A percentile compares a stretch with the other conserved stretches of the same genome.
These are phyloP conservation scores for Sinopyrophorus schimmeli DNA, from an alignment of 2,888 invertebrate genomes.

Conservation along the genomic window DNA sequence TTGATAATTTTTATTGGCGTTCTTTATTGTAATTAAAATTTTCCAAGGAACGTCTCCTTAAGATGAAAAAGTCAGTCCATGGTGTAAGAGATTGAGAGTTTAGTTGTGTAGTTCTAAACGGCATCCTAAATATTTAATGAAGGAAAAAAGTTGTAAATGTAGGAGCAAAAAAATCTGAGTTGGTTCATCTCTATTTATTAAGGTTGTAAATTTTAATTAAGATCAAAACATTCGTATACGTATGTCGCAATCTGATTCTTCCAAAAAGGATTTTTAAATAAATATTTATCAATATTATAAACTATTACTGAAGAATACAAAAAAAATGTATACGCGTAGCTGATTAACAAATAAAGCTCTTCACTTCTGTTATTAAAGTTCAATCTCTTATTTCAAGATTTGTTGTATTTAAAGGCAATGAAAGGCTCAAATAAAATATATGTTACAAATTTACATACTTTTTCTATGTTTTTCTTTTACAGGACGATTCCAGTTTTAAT, in stretches of 20 bases:
- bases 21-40: constrained; percentile 26
- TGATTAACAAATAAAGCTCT: constrained; percentile 65
- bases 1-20: constrained; percentile 37
- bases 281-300: constrained; percentile 59
- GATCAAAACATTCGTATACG: constrained; percentile 71
- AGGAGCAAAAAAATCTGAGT: constrained; percentile 40
- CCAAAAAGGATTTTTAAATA: constrained; percentile 58
- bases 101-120: constrained; percentile 15
- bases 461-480: constrained; percentile 5
- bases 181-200: constrained; percentile 41
- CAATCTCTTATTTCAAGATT: constrained; percentile 77
- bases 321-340: constrained; percentile 79
- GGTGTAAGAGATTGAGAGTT: constrained; percentile 31
- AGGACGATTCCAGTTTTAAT: not conserved
- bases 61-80: constrained; percentile 32
- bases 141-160: constrained; percentile 47
- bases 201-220: constrained; percentile 38
- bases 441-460: constrained; percentile 70
- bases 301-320: constrained; percentile 67
- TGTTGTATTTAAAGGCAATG: constrained; percentile 85
- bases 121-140: constrained; percentile 28
- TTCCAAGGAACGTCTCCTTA: constrained; percentile 26
- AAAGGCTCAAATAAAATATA: constrained; percentile 86
- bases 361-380: constrained; percentile 76
- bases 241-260: constrained; percentile 68